These are phyloP conservation scores for Sepiola atlantica DNA, from an alignment of 2,888 invertebrate species.

Conservation along the genomic window DNA sequence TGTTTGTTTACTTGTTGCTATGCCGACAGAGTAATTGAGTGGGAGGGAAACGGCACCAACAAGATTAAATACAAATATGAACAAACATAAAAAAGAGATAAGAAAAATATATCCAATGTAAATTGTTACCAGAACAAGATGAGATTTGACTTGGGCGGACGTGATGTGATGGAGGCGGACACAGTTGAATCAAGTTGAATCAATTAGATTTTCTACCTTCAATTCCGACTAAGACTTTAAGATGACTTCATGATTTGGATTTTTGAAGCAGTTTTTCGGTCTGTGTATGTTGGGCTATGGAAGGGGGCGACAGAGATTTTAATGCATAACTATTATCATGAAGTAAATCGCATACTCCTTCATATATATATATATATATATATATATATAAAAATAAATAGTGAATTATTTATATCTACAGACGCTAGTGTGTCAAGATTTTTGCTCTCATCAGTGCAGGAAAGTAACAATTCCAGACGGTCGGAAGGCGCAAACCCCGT, in stretches of 20 bases:
- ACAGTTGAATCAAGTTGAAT: not conserved
- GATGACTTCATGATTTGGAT: not conserved
- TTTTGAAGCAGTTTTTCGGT: too few relatives aligned
- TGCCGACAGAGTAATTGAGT: not conserved
- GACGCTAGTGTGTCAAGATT: too few relatives aligned
- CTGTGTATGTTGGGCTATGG: too few relatives aligned
- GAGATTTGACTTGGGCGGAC: not conserved
- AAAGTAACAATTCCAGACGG: too few relatives aligned
- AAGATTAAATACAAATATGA: not conserved
- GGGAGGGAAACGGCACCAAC: not conserved
- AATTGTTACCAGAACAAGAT: not conserved
- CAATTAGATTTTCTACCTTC: not conserved
- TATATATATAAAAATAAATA: too few relatives aligned
- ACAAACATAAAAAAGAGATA: not conserved
- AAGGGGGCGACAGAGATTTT: too few relatives aligned
- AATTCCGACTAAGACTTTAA: not conserved
- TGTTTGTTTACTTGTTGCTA: too few relatives aligned
- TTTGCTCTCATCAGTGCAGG: too few relatives aligned
- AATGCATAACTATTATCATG: not conserved
- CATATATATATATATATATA: too few relatives aligned
- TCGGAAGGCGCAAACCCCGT: too few relatives aligned
- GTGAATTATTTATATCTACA: not conserved
- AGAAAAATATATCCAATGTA: not conserved
- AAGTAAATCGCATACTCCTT: not conserved
- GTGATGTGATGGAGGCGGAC: too few relatives aligned